Evolutionary conservation across 2,113 vertebrate genomes (phyloP).

Genomic region (Pterocles gutturalis): DNA sequence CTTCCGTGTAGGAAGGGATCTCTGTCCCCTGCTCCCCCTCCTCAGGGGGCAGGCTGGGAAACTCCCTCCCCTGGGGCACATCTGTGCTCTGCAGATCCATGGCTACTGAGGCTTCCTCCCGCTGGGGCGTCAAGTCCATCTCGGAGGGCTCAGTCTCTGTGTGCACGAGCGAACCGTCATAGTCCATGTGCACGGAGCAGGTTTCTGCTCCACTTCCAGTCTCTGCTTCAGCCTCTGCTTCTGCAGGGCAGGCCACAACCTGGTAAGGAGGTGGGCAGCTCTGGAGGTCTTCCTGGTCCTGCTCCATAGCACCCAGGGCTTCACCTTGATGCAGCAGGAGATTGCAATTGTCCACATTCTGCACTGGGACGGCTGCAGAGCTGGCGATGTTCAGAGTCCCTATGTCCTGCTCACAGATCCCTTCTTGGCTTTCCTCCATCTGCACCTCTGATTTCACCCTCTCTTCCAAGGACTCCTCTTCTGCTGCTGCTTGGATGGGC

Average conservation of each 20-base stretch:
- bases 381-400: constrained; percentile 52
- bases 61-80: constrained; percentile 19
- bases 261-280: constrained; percentile 75
- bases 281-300: constrained; percentile 71
- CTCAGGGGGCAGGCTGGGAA: constrained; percentile 38
- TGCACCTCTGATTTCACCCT: constrained; percentile 79
- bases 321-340: constrained; percentile 66
- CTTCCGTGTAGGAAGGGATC: constrained; percentile 49
- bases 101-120: constrained; percentile 65
- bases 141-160: background rate
- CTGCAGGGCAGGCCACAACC: constrained; percentile 58
- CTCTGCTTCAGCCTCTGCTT: constrained; percentile 53
- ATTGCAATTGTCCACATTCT: constrained; percentile 37
- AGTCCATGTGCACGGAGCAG: constrained; percentile 68
- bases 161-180: constrained; percentile 17
- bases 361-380: constrained; percentile 45
- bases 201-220: constrained; percentile 10
- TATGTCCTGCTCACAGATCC: constrained; percentile 64
- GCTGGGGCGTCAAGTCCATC: constrained; percentile 69
- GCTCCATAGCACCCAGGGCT: constrained; percentile 63
- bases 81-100: constrained; percentile 48
- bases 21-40: constrained; percentile 27
- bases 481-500: constrained; percentile 63
- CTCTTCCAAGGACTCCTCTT: constrained; percentile 69
- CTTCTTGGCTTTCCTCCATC: constrained; percentile 66